These are phyloP conservation scores for Bufo bufo DNA, from an alignment of 2,113 vertebrate genomes.

Conservation along the genomic window DNA sequence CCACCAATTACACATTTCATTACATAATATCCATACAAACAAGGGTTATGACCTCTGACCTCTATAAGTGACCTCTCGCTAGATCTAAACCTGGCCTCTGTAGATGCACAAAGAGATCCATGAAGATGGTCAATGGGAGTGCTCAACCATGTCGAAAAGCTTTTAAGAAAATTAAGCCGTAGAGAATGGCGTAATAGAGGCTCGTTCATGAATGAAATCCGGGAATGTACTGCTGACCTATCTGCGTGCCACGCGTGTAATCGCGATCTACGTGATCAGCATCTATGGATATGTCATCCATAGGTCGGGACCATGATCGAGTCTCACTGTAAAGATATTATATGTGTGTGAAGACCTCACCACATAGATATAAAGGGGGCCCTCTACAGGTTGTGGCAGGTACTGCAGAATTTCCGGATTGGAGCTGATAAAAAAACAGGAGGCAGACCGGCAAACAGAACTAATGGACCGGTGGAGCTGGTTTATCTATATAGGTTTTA, in stretches of 20 bases:
- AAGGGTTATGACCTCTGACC: slow-evolving; percentile 3
- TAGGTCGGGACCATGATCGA: too few relatives aligned
- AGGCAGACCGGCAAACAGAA: too few relatives aligned
- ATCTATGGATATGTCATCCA: background rate
- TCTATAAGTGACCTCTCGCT: background rate
- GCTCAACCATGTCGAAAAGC: background rate
- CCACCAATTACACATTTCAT: slow-evolving; percentile 3
- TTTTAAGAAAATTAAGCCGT: slow-evolving; percentile 17
- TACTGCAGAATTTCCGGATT: too few relatives aligned
- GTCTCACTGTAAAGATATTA: too few relatives aligned
- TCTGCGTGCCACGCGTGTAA: background rate
- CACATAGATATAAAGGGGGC: too few relatives aligned
- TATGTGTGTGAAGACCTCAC: too few relatives aligned
- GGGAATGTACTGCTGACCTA: too few relatives aligned
- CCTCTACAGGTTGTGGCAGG: too few relatives aligned
- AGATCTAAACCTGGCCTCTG: background rate
- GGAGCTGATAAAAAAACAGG: too few relatives aligned
- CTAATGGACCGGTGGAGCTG: too few relatives aligned
- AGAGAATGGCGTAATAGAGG: background rate
- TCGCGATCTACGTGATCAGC: background rate
- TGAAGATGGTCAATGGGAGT: background rate
- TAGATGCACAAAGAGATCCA: background rate
- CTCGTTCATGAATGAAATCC: background rate
- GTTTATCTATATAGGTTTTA: too few relatives aligned
- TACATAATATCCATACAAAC: background rate